A percentile compares a stretch with the other conserved stretches of the same genome.
Conservation (phyloP, 2,113 vertebrate species). For the Halcyon senegalensis region DNA sequence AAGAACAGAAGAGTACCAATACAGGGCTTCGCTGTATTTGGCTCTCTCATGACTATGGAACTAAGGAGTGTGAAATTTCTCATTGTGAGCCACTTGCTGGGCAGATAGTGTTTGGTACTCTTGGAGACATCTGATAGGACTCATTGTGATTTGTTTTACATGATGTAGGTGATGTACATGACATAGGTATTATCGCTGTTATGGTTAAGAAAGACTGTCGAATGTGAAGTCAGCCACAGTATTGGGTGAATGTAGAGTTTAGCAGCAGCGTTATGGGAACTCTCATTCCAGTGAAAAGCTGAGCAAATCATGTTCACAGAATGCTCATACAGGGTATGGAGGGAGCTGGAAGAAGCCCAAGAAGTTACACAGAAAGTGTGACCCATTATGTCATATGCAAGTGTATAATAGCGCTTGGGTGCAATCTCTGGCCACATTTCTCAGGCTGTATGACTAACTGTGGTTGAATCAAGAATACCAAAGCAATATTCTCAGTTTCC, state of each 20-base stretch:
- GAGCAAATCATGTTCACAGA: background rate
- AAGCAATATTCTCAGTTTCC: background rate
- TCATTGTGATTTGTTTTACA: background rate
- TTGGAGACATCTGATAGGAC: background rate
- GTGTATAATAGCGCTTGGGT: background rate
- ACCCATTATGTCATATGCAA: background rate
- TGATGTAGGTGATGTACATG: background rate
- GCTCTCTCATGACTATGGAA: background rate
- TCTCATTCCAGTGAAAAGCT: background rate
- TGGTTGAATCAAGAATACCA: background rate
- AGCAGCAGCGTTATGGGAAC: background rate
- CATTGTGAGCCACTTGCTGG: fast-evolving
- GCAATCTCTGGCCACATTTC: background rate
- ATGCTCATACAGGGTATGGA: background rate
- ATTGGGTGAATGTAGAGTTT: background rate
- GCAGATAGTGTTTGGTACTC: background rate
- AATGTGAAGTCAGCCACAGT: background rate
- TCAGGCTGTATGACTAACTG: background rate
- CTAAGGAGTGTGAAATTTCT: background rate
- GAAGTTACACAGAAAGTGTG: background rate
- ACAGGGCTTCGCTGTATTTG: background rate
- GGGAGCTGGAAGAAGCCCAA: background rate
- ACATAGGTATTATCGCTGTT: background rate
- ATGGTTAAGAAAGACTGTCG: background rate
- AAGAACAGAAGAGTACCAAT: background rate